These are phyloP conservation scores for Stenchaetothrips biformis DNA, from an alignment of 2,888 invertebrate genomes.

Conservation along the genomic window DNA sequence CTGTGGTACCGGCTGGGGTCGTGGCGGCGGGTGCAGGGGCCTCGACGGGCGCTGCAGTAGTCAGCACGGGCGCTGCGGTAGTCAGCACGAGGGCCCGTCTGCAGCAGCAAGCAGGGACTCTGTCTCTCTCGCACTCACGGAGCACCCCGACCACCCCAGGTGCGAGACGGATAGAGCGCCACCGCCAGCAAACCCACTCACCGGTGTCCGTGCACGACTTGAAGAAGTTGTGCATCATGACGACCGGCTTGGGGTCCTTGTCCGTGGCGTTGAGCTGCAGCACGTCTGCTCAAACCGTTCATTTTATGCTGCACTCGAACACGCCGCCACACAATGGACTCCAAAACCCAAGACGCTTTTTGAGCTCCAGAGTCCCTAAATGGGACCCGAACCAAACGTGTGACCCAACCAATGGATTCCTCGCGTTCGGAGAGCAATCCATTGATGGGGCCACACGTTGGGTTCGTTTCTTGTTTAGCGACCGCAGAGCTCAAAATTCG, in stretches of 20 bases:
- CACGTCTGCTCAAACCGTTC: too few species aligned
- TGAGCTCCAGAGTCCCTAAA: too few species aligned
- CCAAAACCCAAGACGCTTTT: too few species aligned
- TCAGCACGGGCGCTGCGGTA: background rate
- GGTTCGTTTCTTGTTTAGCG: too few species aligned
- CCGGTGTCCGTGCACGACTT: constrained; percentile 64
- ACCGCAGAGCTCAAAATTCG: background rate
- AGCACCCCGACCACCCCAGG: background rate
- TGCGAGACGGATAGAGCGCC: background rate
- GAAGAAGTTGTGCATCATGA: constrained; percentile 64
- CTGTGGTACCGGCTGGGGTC: too few species aligned
- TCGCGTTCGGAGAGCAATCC: too few species aligned
- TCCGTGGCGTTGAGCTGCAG: constrained; percentile 35
- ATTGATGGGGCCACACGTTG: too few species aligned
- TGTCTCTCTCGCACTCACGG: background rate
- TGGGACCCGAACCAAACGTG: too few species aligned
- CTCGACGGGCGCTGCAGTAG: background rate
- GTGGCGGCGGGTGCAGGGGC: too few species aligned
- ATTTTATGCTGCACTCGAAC: too few species aligned
- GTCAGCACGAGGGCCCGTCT: constrained; percentile 36
- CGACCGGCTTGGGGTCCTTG: constrained; percentile 54
- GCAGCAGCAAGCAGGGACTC: background rate
- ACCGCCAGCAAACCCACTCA: constrained; percentile 44
- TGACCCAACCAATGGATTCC: too few species aligned
- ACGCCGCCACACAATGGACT: too few species aligned